Conservation (phyloP, 2,888 invertebrate genomes). For the Dynastes maya region DNA sequence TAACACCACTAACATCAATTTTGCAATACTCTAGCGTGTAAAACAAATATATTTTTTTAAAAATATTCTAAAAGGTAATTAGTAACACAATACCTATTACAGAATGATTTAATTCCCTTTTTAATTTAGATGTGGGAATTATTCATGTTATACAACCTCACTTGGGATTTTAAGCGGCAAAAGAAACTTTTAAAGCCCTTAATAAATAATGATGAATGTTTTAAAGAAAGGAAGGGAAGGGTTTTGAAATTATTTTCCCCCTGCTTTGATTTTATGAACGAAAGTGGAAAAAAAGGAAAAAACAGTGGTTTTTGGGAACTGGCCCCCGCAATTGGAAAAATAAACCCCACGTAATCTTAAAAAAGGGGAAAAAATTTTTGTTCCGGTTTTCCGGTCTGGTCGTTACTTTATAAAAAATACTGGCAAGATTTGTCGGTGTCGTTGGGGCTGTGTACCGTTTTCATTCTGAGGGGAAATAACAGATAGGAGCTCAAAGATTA, state of each 20-base stretch:
- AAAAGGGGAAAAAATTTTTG: conserved; percentile 30
- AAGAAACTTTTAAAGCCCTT: conserved; percentile 1
- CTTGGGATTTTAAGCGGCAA: not conserved
- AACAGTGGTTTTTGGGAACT: not conserved
- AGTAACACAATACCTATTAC: not conserved
- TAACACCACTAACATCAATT: not conserved
- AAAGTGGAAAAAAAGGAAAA: too few relatives aligned
- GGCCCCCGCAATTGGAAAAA: conserved; percentile 15
- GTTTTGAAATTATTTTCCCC: conserved; percentile 7
- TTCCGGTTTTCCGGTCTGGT: conserved; percentile 20
- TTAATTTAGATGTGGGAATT: not conserved
- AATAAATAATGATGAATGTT: conserved; percentile 14
- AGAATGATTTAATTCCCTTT: not conserved
- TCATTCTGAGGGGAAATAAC: too few relatives aligned
- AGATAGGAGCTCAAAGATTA: too few relatives aligned
- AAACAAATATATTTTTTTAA: not conserved
- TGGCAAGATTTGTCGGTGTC: not conserved
- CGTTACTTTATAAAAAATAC: conserved; percentile 13
- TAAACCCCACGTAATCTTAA: too few relatives aligned
- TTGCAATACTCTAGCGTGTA: not conserved
- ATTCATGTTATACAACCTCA: not conserved
- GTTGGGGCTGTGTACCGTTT: not conserved
- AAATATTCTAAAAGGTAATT: not conserved
- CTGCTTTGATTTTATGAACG: too few relatives aligned
- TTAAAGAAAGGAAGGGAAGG: conserved; percentile 5